These are phyloP conservation scores for Siphonodentalium dalli DNA, from an alignment of 2,888 invertebrate genomes.

Conservation along the genomic window DNA sequence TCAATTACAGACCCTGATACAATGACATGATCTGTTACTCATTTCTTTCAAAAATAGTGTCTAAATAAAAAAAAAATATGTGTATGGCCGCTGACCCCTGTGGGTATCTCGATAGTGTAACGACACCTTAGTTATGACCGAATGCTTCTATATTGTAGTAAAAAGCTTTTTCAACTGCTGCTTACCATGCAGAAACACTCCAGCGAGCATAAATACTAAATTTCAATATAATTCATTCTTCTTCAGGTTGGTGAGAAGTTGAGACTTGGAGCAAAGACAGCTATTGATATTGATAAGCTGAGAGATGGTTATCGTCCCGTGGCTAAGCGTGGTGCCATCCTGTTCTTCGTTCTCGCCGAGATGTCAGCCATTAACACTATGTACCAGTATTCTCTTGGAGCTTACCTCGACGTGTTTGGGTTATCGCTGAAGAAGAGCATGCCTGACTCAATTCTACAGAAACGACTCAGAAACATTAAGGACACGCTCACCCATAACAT, in stretches of 20 bases:
- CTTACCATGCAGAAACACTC: too few species aligned
- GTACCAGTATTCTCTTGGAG: conserved; percentile 89
- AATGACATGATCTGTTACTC: too few species aligned
- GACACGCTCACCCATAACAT: conserved; percentile 85
- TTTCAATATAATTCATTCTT: neutral
- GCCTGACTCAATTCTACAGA: conserved; percentile 79
- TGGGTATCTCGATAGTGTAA: too few species aligned
- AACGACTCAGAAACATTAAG: conserved; percentile 82
- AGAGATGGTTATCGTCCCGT: conserved; percentile 86
- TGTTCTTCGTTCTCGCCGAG: conserved; percentile 89
- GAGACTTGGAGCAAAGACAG: conserved; percentile 78
- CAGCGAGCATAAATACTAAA: too few species aligned
- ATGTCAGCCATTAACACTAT: conserved; percentile 88
- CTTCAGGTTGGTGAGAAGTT: conserved; percentile 74
- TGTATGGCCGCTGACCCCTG: too few species aligned
- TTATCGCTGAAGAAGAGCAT: conserved; percentile 82
- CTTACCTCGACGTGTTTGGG: conserved; percentile 85
- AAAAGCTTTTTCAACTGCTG: too few species aligned
- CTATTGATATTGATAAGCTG: conserved; percentile 81
- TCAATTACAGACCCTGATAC: too few species aligned
- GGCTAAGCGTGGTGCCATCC: conserved; percentile 84
- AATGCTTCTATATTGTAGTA: too few species aligned
- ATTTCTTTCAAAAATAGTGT: too few species aligned
- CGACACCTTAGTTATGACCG: too few species aligned
- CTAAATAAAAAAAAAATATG: too few species aligned